A percentile compares a stretch with the other conserved stretches of the same genome.
These are phyloP conservation scores for Nestor notabilis DNA, from an alignment of 2,113 vertebrate genomes.

Conservation along the genomic window DNA sequence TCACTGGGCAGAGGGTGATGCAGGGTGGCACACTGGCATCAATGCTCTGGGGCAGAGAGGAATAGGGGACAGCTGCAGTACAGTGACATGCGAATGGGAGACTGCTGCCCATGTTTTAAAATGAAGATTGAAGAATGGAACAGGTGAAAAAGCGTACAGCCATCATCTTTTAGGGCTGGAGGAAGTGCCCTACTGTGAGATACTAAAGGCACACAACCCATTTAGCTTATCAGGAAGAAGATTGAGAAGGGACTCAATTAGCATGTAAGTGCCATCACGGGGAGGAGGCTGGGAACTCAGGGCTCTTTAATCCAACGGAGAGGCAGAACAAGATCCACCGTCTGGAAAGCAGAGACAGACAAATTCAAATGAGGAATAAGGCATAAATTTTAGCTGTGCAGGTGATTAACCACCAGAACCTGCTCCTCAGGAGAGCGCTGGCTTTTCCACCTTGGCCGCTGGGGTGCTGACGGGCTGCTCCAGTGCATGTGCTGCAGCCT, in stretches of 20 bases:
- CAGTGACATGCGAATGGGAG: neutral
- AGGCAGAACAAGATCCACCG: neutral
- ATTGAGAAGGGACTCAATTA: slow-evolving; percentile 17
- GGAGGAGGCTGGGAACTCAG: neutral
- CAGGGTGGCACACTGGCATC: neutral
- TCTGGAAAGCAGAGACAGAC: neutral
- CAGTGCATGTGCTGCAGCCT: neutral
- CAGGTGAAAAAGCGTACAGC: neutral
- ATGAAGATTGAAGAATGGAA: neutral
- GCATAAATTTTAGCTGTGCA: neutral
- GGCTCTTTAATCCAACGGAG: neutral
- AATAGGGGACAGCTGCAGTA: neutral
- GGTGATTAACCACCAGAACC: slow-evolving; percentile 15
- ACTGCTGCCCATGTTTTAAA: neutral
- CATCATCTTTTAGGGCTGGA: neutral
- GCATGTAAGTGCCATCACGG: neutral
- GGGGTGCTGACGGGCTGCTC: neutral
- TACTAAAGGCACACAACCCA: neutral
- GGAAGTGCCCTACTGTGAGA: neutral
- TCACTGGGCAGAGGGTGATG: neutral
- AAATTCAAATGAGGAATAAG: slow-evolving; percentile 37
- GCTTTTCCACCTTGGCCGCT: neutral
- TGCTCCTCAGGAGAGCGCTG: neutral
- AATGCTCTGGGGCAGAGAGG: neutral
- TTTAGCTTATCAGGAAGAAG: neutral